Base-by-base conservation (phyloP, 2,888 invertebrate genomes). In the Melanostoma mellinum region DNA sequence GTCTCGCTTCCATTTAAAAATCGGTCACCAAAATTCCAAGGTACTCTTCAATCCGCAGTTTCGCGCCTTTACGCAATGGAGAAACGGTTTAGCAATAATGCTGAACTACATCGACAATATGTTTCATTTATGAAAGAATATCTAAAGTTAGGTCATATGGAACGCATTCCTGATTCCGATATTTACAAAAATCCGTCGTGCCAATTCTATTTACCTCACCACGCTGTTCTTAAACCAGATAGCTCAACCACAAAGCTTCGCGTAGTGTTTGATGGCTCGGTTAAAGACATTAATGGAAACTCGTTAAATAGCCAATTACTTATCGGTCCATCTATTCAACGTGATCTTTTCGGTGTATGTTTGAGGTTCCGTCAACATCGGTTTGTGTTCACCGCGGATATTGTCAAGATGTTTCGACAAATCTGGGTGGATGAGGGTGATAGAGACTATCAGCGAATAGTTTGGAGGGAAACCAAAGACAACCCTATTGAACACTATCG, bases 331-430 rank as follows among this genome's bases (percentile, higher is more conserved):
- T 3, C 36, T 4, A 50, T 48, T 20, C 48, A 48, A 48, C 33
- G 63, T 9, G 38, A 48, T 40, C 20, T 50, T 2, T 6, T 63
- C 9, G 63, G 63, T 9, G 44, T 72, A 0, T 72, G 61, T 8
- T 20, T 72, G n/a, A 38, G 78, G 9, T 86, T 86, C 63, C 77
- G 86, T 2, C 42, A 76, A 6, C 75, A 82, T 74, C 42, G 68
- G 4, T 85, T 67, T 20, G 82, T 80, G 0, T 81, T 85, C n/a
- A 75, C 78, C 4, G 65, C 85, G 0, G 85, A 81, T 48, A 84
- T 84, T 6, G 60, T 76, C 6, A 81, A 85, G 42, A 80, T 84
- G 78, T 85, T 86, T 65, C 65, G 81, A 1, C 85, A 85, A 35
- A 85, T 86, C 6, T 85, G 84, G 85, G 44, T 86, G 0, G 6